These are phyloP conservation scores for Aphis craccivora DNA, from an alignment of 1,140 invertebrate genomes.

Conservation along the genomic window DNA sequence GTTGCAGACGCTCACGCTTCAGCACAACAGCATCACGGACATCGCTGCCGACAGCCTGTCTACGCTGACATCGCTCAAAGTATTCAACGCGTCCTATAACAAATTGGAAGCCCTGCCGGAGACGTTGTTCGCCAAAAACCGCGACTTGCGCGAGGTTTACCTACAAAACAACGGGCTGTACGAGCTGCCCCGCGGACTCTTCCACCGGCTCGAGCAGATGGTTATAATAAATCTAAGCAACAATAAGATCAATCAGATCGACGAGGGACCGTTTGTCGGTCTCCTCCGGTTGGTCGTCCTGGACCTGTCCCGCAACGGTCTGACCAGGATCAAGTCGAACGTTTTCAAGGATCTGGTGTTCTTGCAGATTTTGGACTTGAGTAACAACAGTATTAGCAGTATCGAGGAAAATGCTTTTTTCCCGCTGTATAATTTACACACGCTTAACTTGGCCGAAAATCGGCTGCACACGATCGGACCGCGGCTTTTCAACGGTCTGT, in stretches of 20 bases:
- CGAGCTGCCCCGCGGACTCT: constrained; percentile 80
- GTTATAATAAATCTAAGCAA: constrained; percentile 85
- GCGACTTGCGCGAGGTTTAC: constrained; percentile 83
- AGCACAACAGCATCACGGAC: constrained; percentile 84
- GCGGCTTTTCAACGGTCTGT: constrained; percentile 83
- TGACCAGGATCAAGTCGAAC: constrained; percentile 81
- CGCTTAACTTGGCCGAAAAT: constrained; percentile 85
- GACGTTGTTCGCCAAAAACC: constrained; percentile 77
- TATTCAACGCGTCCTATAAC: constrained; percentile 86
- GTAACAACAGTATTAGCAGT: constrained; percentile 85
- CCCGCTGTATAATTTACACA: constrained; percentile 85
- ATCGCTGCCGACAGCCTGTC: constrained; percentile 79
- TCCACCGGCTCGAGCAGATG: constrained; percentile 82
- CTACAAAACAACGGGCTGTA: constrained; percentile 81
- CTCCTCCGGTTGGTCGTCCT: constrained; percentile 83
- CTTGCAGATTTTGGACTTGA: constrained; percentile 84
- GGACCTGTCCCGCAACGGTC: constrained; percentile 82
- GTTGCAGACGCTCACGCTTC: constrained; percentile 78
- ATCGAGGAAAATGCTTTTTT: constrained; percentile 87
- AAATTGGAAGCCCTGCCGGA: constrained; percentile 78
- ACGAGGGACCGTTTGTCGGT: constrained; percentile 82
- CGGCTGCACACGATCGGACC: constrained; percentile 80
- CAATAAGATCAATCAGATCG: constrained; percentile 84
- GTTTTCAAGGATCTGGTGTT: constrained; percentile 89
- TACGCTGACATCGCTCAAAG: constrained; percentile 76